Conservation (phyloP, 2,113 vertebrate species). For the Malurus elegans region DNA sequence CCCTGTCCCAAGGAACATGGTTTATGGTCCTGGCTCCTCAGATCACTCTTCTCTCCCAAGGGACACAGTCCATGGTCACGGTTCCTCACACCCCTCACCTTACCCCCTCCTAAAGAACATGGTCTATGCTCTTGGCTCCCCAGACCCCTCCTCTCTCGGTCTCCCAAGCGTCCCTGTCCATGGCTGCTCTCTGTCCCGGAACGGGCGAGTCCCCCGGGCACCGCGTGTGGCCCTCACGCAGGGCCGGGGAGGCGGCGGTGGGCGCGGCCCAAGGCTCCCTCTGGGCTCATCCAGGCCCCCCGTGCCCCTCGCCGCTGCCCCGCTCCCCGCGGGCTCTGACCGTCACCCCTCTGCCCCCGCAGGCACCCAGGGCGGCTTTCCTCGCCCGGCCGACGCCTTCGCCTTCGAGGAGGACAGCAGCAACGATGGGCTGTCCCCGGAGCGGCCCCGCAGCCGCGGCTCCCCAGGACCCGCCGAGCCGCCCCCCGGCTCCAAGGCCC, state of each 20-base stretch:
- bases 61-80: not conserved
- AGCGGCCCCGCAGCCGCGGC: slow-evolving; percentile 84
- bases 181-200: not conserved
- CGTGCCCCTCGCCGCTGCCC: not conserved
- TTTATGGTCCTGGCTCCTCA: not conserved
- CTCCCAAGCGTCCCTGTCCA: accelerated
- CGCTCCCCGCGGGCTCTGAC: not conserved
- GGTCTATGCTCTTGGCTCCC: not conserved
- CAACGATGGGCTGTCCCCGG: slow-evolving; percentile 89
- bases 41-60: not conserved
- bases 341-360: not conserved
- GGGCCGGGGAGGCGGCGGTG: not conserved
- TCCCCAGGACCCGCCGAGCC: slow-evolving; percentile 79
- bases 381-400: slow-evolving; percentile 86
- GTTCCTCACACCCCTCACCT: not conserved
- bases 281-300: not conserved
- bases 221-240: accelerated
- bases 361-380: slow-evolving; percentile 85
- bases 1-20: not conserved
- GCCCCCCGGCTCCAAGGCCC: slow-evolving; percentile 71
- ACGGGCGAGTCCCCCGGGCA: not conserved
- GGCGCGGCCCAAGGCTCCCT: accelerated
- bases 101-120: not conserved
- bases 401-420: slow-evolving; percentile 97
- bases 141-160: no score